phyloP scores from a whole-genome alignment of 2,888 invertebrate species.

The Nineta flava region DNA sequence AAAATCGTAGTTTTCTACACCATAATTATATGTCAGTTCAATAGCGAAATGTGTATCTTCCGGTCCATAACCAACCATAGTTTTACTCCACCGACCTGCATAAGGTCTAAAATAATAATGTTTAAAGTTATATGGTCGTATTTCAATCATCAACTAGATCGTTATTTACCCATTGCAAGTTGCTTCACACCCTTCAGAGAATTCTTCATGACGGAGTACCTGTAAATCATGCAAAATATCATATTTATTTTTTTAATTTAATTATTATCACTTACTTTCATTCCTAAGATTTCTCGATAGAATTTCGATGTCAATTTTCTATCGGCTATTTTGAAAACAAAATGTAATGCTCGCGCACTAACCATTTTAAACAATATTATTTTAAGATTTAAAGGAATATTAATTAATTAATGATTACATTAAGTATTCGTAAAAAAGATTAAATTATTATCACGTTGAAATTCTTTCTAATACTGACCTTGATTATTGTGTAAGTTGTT shows the following conservation, averaged over 20 bases:
- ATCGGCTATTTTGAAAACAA: slow-evolving; percentile 91
- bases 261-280: slow-evolving; percentile 59
- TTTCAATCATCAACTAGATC: background rate
- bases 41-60: slow-evolving; percentile 91
- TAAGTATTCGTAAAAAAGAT: too few relatives aligned
- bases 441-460: too few relatives aligned
- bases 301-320: slow-evolving; percentile 72
- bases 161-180: slow-evolving; percentile 81
- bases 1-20: slow-evolving; percentile 66
- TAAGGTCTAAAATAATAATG: slow-evolving; percentile 56
- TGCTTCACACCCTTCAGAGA: slow-evolving; percentile 91
- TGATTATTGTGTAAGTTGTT: too few relatives aligned
- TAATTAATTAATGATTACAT: too few relatives aligned
- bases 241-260: background rate
- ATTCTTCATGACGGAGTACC: slow-evolving; percentile 94
- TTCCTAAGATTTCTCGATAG: slow-evolving; percentile 79
- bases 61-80: slow-evolving; percentile 96
- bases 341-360: slow-evolving; percentile 74
- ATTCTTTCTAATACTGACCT: too few relatives aligned
- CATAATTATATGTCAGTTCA: slow-evolving; percentile 96
- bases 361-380: too few relatives aligned
- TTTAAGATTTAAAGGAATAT: too few relatives aligned
- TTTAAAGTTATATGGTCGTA: slow-evolving; percentile 2
- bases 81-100: slow-evolving; percentile 96
- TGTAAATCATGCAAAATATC: slow-evolving; percentile 20